Base-by-base conservation (phyloP, 2,888 invertebrate genomes). In the Parasteatoda lunata region DNA sequence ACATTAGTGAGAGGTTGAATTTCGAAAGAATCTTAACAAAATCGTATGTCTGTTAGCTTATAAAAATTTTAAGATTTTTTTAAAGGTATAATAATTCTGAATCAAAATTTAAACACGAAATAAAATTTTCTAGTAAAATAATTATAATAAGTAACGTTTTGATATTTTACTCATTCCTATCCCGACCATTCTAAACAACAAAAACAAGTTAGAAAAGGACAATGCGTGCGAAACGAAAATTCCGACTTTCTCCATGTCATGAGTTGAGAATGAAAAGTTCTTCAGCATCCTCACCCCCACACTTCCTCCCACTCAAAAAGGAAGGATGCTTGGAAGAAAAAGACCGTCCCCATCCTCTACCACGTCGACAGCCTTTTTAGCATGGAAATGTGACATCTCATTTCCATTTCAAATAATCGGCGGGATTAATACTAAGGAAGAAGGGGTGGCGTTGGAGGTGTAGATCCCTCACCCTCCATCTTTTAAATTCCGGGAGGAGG, bases 321-420 rank as follows among this genome's bases (percentile, higher is more conserved):
- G 59, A 59, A n/a, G 59, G 59, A 59, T 13, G 59, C n/a, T 30
- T 30, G 30, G 30, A n/a, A 59, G n/a, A 59, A 9, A 13, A 59
- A 13, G 11, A 66, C 11, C 70, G 30, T 13, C 52, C 66, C 4
- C 66, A 54, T 48, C 65, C 15, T 45, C 30, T 47, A n/a, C 49
- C 59, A 9, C 15, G 65, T 48, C 72, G 51, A 48, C n/a, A 71
- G 52, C 71, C 77, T 82, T 82, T 82, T 87, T 87, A 82, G 81
- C 78, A 78, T 77, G 80, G 77, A 81, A 77, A 86, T 86, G 87
- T 82, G 87, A 82, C 87, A 73, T 77, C 87, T 81, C 82, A 87
- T 87, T 87, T 87, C 81, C 87, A 87, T 82, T 87, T 81, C 81
- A 87, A 87, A 87, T 82, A 78, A 87, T 81, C 77, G 77, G 70